Evolutionary conservation across 1,140 invertebrate genomes (phyloP).

Genomic region (Rhyacophila brunnea): DNA sequence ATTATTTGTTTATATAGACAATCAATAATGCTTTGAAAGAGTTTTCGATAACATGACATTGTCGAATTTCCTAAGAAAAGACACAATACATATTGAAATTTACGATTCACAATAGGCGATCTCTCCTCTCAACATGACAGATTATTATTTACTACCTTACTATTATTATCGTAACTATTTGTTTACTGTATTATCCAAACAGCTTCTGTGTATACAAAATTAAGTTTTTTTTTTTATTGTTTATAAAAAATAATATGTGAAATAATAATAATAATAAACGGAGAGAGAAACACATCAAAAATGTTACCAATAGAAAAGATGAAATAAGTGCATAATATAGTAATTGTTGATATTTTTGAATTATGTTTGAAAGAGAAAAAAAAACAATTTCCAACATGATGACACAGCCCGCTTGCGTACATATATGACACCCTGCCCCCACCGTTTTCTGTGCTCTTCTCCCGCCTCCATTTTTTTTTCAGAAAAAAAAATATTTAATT

Average conservation of each 20-base stretch:
- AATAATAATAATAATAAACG: not conserved
- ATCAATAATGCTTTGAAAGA: too few relatives aligned
- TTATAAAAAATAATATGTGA: conserved; percentile 2
- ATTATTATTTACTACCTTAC: not conserved
- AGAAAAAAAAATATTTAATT: not conserved
- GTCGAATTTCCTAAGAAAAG: too few relatives aligned
- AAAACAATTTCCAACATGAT: conserved; percentile 4
- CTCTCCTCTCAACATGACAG: conserved; percentile 9
- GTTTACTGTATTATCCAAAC: too few relatives aligned
- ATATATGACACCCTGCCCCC: not conserved
- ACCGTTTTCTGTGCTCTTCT: not conserved
- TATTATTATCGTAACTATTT: too few relatives aligned
- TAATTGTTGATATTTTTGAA: conserved; percentile 32
- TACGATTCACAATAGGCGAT: not conserved
- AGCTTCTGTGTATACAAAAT: too few relatives aligned
- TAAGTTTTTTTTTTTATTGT: too few relatives aligned
- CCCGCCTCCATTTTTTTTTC: conserved; percentile 1
- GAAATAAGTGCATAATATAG: conserved; percentile 19
- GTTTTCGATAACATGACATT: too few relatives aligned
- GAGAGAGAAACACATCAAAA: conserved; percentile 23
- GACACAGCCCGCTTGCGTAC: conserved; percentile 1
- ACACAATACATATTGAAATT: too few relatives aligned
- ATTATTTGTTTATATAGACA: too few relatives aligned
- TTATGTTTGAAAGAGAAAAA: conserved; percentile 9
- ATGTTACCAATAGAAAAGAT: conserved; percentile 29